Conservation (phyloP, 2,113 vertebrate genomes). For the Apaloderma vittatum region DNA sequence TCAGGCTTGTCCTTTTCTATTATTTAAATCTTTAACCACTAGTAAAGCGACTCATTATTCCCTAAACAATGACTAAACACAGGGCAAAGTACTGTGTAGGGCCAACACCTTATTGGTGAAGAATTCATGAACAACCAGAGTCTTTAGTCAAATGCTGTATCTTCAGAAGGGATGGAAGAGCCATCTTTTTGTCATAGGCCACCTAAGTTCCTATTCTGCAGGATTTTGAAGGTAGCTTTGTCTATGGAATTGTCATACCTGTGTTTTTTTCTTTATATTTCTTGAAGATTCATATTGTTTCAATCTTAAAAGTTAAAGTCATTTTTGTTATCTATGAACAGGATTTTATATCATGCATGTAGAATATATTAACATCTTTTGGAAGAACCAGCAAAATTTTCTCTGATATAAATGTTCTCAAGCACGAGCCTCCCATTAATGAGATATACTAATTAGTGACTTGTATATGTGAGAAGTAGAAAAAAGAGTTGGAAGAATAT, state of each 20-base stretch:
- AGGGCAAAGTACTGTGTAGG: not conserved
- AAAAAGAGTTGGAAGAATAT: not conserved
- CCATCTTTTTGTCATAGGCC: not conserved
- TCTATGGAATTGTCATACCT: not conserved
- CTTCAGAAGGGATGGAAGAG: not conserved
- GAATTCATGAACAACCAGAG: not conserved
- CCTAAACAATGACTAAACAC: not conserved
- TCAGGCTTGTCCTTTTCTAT: not conserved
- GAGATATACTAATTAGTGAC: slow-evolving; percentile 51
- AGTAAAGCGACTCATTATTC: not conserved
- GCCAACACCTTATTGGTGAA: not conserved
- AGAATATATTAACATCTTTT: not conserved
- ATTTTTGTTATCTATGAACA: not conserved
- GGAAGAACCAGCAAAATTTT: not conserved
- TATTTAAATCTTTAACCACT: not conserved
- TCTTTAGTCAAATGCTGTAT: not conserved
- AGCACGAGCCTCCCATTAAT: slow-evolving; percentile 3
- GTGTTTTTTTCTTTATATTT: not conserved
- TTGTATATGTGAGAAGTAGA: not conserved
- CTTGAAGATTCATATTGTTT: not conserved
- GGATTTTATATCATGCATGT: not conserved
- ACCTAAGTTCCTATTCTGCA: not conserved
- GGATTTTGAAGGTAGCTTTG: not conserved
- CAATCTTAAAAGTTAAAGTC: not conserved
- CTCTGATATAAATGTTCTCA: not conserved